Evolutionary conservation across 2,888 invertebrate species (phyloP).

Genomic region (Ichneumoninae sp.): DNA sequence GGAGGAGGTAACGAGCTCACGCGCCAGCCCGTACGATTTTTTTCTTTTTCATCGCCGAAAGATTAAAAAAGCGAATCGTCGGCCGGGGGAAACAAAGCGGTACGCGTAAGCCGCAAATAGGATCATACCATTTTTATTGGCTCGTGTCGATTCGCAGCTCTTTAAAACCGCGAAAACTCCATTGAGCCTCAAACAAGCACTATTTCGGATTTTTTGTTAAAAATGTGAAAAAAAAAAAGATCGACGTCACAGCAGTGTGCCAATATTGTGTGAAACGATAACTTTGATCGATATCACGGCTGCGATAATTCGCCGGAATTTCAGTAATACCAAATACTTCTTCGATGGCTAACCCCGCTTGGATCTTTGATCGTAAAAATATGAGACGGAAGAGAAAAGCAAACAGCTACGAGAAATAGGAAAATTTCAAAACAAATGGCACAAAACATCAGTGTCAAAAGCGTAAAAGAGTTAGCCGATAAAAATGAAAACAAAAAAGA

Average conservation of each 20-base stretch:
- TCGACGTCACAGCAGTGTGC: not conserved
- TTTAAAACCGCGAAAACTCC: not conserved
- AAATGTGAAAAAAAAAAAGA: slow-evolving; percentile 14
- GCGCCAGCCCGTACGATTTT: slow-evolving; percentile 20
- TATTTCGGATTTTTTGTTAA: not conserved
- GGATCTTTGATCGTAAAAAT: not conserved
- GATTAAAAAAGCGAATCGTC: slow-evolving; percentile 25
- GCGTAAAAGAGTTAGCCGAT: not conserved
- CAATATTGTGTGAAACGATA: not conserved
- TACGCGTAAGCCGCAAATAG: slow-evolving; percentile 58
- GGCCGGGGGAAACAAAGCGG: slow-evolving; percentile 40
- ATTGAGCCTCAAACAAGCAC: not conserved
- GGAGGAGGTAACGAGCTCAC: slow-evolving; percentile 14
- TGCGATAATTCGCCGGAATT: not conserved
- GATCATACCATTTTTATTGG: slow-evolving; percentile 56
- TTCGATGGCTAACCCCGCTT: not conserved
- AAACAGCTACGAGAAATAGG: not conserved
- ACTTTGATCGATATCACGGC: not conserved
- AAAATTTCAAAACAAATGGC: slow-evolving; percentile 1
- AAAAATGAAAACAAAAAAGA: slow-evolving; percentile 21
- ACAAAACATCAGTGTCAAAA: not conserved
- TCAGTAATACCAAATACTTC: not conserved
- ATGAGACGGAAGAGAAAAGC: not conserved
- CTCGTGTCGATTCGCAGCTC: not conserved
- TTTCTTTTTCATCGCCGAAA: not conserved